Evolutionary conservation across 2,888 invertebrate genomes (phyloP).

Genomic region (Eurytoma adleriae): DNA sequence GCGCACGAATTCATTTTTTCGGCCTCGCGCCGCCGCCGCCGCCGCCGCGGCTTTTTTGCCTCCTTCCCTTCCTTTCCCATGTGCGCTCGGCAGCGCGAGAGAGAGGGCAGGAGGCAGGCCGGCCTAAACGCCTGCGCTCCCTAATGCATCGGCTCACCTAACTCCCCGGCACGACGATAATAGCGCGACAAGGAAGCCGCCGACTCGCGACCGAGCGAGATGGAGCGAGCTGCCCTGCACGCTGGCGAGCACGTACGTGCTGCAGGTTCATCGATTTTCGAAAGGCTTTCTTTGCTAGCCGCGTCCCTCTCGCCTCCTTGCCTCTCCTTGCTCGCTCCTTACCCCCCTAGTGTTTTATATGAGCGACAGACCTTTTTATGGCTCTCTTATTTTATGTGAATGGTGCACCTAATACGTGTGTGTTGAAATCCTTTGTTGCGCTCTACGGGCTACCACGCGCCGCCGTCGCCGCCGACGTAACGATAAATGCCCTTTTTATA

Average conservation of each 20-base stretch:
- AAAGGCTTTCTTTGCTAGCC: conserved; percentile 53
- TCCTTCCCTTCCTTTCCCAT: conserved; percentile 54
- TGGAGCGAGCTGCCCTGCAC: neutral
- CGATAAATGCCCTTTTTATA: conserved; percentile 18
- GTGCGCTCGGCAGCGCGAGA: conserved; percentile 3
- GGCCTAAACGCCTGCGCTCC: conserved; percentile 26
- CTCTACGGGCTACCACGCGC: neutral
- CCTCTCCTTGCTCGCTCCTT: neutral
- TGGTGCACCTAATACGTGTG: conserved; percentile 37
- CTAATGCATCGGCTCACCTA: conserved; percentile 17
- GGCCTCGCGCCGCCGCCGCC: conserved; percentile 43
- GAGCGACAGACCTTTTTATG: conserved; percentile 48
- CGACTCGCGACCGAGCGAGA: neutral
- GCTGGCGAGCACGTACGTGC: neutral
- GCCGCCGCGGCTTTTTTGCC: conserved; percentile 28
- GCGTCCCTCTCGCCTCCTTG: neutral
- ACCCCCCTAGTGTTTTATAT: conserved; percentile 30
- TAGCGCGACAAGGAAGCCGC: conserved; percentile 11
- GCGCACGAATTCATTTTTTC: conserved; percentile 76
- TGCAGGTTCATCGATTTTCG: conserved; percentile 55
- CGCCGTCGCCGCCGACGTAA: neutral
- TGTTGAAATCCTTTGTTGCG: conserved; percentile 53
- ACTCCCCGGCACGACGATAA: conserved; percentile 36
- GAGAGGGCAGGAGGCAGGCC: conserved; percentile 11
- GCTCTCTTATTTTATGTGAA: conserved; percentile 47